Evolutionary conservation across 2,113 vertebrate species (phyloP).

Genomic region (Poeciliopsis prolifica): DNA sequence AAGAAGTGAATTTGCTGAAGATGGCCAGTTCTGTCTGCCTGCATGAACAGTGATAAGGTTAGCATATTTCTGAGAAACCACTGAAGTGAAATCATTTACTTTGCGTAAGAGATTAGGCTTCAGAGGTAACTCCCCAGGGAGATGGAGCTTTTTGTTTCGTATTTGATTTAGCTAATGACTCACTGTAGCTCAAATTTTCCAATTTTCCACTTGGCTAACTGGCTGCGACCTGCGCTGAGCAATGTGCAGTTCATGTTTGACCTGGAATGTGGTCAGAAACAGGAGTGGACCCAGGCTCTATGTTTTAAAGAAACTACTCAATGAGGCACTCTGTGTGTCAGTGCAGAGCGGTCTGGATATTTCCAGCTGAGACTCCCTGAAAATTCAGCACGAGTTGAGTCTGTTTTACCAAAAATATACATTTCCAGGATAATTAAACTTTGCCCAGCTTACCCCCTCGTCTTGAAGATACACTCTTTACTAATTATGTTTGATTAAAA

Average conservation of each 20-base stretch:
- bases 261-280: conserved; percentile 64
- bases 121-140: conserved; percentile 63
- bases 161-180: conserved; percentile 80
- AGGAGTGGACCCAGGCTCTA: conserved; percentile 28
- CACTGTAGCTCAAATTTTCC: conserved; percentile 78
- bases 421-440: conserved; percentile 23
- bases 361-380: conserved; percentile 18
- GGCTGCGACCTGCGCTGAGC: conserved; percentile 39
- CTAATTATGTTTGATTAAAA: conserved; percentile 74
- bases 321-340: conserved; percentile 17
- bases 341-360: background rate
- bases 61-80: conserved; percentile 66
- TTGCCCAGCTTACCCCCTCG: conserved; percentile 25
- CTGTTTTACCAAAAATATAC: conserved; percentile 27
- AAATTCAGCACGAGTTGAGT: conserved; percentile 35
- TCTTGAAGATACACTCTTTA: conserved; percentile 46
- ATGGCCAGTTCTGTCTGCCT: conserved; percentile 69
- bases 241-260: conserved; percentile 53
- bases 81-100: conserved; percentile 75
- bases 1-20: conserved; percentile 57
- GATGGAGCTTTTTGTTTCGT: conserved; percentile 76
- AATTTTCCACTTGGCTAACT: conserved; percentile 77
- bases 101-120: conserved; percentile 72
- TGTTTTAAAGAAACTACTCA: background rate
- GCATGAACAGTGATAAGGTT: conserved; percentile 60